Base-by-base conservation (phyloP, 64 coral and sea anemone species). In the Hydrozoanthus tunicans region DNA sequence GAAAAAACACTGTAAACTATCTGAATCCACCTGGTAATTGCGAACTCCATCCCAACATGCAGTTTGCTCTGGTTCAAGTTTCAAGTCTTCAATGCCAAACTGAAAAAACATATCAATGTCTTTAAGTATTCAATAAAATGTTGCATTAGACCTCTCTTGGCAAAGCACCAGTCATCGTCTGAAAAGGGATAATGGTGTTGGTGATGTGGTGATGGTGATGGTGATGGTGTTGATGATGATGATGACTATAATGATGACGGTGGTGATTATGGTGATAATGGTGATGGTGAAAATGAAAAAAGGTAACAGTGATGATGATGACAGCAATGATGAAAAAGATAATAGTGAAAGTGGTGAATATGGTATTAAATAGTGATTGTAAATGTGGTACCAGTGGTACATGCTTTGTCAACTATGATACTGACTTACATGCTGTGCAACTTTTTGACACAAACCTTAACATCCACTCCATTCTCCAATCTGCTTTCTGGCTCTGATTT, bases 21-120 rank as follows among this genome's bases (percentile, higher is more conserved):
- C 52, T 5, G 2, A 7, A 79, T 20, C 13, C 68, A 98, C 96
- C 92, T 98, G 96, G 73, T 98, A 98, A 89, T 98, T 98, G 79
- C 96, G 93, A 8, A 98, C 96, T 77, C 96, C 96, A 93, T 98
- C 96, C 96, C 96, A 98, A 60, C 91, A 93, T 14, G 93, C 77
- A 10, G 92, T 95, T 74, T 98, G 96, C 26, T 93, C 55, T 71
- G 96, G 94, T 77, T 93, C 94, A 17, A 72, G 93, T 61, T 95
- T 95, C 9, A 98, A 70, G 83, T 98, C 96, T 91, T 98, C 96
- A 93, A 98, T 98, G 59, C 96, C 96, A 98, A 98, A 98, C 96
- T 98, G 27, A 51, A 81, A 56, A 91, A 52, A 12, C 4, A 20
- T 25, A 62, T 3, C 20, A 6, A 71, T 24, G 23, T 25, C 3